Evolutionary conservation across 2,113 vertebrate species (phyloP), one percentile per base, ranked within the genome.

Genomic region (Chloropsis hardwickii): DNA sequence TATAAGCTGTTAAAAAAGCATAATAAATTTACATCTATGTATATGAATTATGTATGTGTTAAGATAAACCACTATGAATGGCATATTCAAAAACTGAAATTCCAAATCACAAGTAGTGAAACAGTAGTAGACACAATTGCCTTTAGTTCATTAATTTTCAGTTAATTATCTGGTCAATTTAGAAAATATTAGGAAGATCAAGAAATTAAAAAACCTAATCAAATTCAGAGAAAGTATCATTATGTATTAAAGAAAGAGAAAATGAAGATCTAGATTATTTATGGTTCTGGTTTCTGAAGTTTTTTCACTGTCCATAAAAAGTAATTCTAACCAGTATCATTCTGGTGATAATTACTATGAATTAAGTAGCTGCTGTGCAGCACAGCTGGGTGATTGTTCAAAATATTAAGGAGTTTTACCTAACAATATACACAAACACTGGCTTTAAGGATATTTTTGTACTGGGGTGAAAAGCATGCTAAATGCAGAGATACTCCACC

Each of bases 391-490:
- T 95, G 94, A 76, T 96, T 96, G 92, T 92, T 91, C 45, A 85
- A 91, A 87, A 97, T 88, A 74, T 94, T 89, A 81, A 92, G 67
- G 66, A 95, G 67, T 31, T 83, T 44, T 62, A 94, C 65, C 81
- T 95, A 85, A 94, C 47, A 95, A 81, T 97, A 97, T 97, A 98
- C 58, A 97, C 72, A 97, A 97, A 94, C 79, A 94, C 88, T 89
- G 44, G 65, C 73, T 95, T 97, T 97, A 85, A 87, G 91, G 90
- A 90, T 97, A 97, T 96, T 97, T 97, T 78, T 96, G 94, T 95
- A 45, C 90, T 82, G 54, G 91, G 71, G 65, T 88, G 25, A 97
- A 91, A 96, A 96, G 87, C 42, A 71, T 94, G 88, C 84, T 92
- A 81, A 97, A 97, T 96, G 97, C 72, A 97, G 92, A 97, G 74